phyloP scores from a whole-genome alignment of 2,888 invertebrate species.

The Abscondita cerata region DNA sequence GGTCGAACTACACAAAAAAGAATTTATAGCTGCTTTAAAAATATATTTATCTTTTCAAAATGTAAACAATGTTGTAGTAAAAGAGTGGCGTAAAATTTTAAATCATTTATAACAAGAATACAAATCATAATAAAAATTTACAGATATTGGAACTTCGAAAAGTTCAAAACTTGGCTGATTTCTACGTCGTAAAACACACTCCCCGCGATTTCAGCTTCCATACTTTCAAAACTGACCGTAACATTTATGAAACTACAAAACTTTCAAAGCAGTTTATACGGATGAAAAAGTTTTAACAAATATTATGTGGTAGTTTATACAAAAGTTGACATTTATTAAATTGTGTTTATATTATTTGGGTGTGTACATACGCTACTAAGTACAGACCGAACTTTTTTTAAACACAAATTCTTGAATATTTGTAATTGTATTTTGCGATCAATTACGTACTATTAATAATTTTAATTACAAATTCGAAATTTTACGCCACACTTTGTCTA shows the following conservation, averaged over 20 bases:
- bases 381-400: too few species aligned
- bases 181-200: slow-evolving; percentile 47
- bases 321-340: slow-evolving; percentile 17
- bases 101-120: slow-evolving; percentile 6
- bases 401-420: too few species aligned
- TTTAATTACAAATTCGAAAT: too few species aligned
- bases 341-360: too few species aligned
- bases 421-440: too few species aligned
- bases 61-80: too few species aligned
- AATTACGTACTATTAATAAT: too few species aligned
- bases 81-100: background rate
- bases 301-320: slow-evolving; percentile 32
- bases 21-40: too few species aligned
- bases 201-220: slow-evolving; percentile 37
- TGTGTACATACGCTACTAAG: too few species aligned
- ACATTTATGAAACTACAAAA: slow-evolving; percentile 44
- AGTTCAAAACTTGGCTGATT: slow-evolving; percentile 44
- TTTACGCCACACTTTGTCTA: too few species aligned
- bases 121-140: slow-evolving; percentile 33
- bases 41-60: too few species aligned
- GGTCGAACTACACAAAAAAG: slow-evolving; percentile 70
- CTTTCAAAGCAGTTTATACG: slow-evolving; percentile 34
- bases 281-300: slow-evolving; percentile 31
- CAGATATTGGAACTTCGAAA: slow-evolving; percentile 42
- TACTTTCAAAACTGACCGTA: slow-evolving; percentile 45